A percentile compares a stretch with the other conserved stretches of the same genome.
Evolutionary conservation across 2,888 invertebrate genomes (phyloP).

Genomic region (Crioceris asparagi): DNA sequence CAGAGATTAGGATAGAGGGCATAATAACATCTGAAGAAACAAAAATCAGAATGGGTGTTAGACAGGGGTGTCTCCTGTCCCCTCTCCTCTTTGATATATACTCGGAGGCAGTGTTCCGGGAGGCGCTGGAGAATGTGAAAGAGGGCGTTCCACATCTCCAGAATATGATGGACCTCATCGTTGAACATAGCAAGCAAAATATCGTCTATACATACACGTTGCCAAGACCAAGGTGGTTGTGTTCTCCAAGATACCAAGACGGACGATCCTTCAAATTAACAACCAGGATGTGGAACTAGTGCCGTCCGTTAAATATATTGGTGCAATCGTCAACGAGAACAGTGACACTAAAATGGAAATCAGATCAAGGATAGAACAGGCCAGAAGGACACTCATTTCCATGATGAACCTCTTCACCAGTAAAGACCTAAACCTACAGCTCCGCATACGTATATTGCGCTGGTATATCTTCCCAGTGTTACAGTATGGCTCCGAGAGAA

Average conservation of each 20-base stretch:
- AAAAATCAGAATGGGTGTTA: neutral
- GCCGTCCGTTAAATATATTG: neutral
- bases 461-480: neutral
- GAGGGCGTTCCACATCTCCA: neutral
- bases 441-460: neutral
- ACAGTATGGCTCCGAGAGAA: no score
- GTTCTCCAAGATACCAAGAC: neutral
- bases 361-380: neutral
- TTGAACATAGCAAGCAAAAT: neutral
- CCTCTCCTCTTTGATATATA: neutral
- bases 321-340: neutral
- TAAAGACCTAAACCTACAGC: neutral
- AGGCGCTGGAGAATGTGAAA: neutral
- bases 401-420: neutral
- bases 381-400: neutral
- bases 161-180: neutral
- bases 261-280: no score
- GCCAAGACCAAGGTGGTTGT: neutral
- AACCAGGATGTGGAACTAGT: no score
- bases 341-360: neutral
- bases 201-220: neutral
- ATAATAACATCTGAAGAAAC: neutral
- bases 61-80: neutral
- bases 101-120: neutral
- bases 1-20: neutral